Evolutionary conservation across 1,140 invertebrate genomes (phyloP).

Genomic region (Drosophila grimshawi): DNA sequence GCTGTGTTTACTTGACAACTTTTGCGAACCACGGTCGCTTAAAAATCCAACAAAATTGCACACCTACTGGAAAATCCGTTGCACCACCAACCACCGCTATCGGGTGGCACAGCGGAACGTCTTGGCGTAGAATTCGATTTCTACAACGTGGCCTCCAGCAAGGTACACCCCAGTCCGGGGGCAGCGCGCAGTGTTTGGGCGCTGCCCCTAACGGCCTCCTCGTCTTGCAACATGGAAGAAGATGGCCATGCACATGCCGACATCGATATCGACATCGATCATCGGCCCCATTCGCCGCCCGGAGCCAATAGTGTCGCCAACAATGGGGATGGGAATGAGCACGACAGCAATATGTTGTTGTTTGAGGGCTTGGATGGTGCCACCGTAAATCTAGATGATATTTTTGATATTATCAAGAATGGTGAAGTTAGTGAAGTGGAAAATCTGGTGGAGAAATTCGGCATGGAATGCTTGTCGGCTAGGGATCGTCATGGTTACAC

Average conservation of each 20-base stretch:
- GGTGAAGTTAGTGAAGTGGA: conserved; percentile 91
- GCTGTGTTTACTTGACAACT: conserved; percentile 27
- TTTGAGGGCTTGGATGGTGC: conserved; percentile 83
- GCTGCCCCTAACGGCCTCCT: conserved; percentile 87
- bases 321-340: conserved; percentile 56
- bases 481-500: conserved; percentile 96
- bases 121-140: conserved; percentile 79
- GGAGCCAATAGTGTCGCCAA: conserved; percentile 27
- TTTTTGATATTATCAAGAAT: conserved; percentile 83
- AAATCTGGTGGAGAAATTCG: conserved; percentile 90
- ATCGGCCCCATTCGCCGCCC: conserved; percentile 80
- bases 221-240: conserved; percentile 89
- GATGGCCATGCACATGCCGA: conserved; percentile 84
- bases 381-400: conserved; percentile 84
- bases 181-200: conserved; percentile 94
- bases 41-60: conserved; percentile 80
- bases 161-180: conserved; percentile 91
- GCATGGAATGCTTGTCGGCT: conserved; percentile 89
- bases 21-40: conserved; percentile 10
- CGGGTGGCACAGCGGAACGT: conserved; percentile 74
- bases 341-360: conserved; percentile 75
- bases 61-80: conserved; percentile 82
- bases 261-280: conserved; percentile 76
- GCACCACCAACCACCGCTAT: conserved; percentile 72
- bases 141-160: conserved; percentile 85